Conservation (phyloP, 92 coral and sea anemone genomes). For the Actinernus sp. region DNA sequence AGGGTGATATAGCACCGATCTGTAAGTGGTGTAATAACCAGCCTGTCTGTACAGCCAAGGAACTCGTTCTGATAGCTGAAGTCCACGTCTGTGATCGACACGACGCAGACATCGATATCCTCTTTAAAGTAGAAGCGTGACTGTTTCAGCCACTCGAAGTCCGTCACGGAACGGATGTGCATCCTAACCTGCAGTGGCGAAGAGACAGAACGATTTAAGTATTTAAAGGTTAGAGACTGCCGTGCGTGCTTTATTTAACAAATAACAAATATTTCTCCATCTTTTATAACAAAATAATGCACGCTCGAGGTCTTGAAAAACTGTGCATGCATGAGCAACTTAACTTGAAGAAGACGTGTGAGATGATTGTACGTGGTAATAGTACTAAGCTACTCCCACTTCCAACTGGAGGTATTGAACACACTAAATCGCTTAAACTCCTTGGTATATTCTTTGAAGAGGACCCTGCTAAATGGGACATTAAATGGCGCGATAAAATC, state of each 20-base stretch:
- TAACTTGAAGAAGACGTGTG: no score
- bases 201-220: neutral
- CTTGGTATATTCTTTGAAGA: no score
- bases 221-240: no score
- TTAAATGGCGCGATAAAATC: no score
- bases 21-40: slow-evolving; percentile 90
- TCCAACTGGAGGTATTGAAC: no score
- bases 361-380: no score
- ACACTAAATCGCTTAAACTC: no score
- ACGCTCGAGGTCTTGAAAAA: no score
- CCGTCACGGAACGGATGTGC: slow-evolving; percentile 91
- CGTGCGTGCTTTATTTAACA: neutral
- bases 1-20: slow-evolving; percentile 92
- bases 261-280: neutral
- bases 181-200: slow-evolving; percentile 71
- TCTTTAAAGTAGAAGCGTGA: slow-evolving; percentile 94
- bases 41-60: slow-evolving; percentile 90
- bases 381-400: no score
- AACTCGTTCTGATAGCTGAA: slow-evolving; percentile 93
- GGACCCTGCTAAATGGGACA: no score
- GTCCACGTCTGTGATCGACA: slow-evolving; percentile 90
- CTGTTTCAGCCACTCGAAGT: slow-evolving; percentile 92
- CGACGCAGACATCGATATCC: slow-evolving; percentile 84
- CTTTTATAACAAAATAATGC: no score
- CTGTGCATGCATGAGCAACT: no score